These are phyloP conservation scores for Hylomyscus alleni DNA, from an alignment of 2,797 vertebrate genomes.

Conservation along the genomic window DNA sequence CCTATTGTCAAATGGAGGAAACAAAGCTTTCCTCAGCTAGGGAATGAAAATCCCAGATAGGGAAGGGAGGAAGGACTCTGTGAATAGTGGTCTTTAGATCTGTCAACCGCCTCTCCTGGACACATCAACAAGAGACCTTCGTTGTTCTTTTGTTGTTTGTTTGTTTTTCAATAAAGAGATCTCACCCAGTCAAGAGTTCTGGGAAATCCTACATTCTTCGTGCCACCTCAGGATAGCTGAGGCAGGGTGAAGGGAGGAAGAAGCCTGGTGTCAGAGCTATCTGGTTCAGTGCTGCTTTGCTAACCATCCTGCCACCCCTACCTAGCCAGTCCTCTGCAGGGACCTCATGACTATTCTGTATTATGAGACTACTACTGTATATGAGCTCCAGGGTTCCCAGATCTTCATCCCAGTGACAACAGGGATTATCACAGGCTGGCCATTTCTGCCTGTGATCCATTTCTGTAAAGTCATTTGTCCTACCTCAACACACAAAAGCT, in stretches of 20 bases:
- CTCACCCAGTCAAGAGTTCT: neutral
- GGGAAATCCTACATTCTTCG: neutral
- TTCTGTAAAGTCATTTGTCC: neutral
- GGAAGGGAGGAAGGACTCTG: neutral
- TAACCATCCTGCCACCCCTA: neutral
- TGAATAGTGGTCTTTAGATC: neutral
- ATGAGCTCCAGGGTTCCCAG: neutral
- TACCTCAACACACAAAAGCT: neutral
- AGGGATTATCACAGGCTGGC: neutral
- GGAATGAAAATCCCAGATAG: neutral
- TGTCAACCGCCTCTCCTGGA: neutral
- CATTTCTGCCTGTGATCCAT: neutral
- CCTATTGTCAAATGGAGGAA: neutral
- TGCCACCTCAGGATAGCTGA: neutral
- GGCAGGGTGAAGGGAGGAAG: neutral
- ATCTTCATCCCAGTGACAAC: neutral
- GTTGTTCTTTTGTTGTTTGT: neutral
- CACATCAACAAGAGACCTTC: neutral
- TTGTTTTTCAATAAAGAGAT: neutral
- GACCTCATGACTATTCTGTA: neutral
- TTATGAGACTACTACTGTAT: neutral
- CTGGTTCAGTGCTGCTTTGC: neutral
- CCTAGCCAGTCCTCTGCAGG: neutral
- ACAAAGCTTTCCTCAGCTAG: neutral
- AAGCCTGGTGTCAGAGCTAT: neutral